These are phyloP conservation scores for Trichogramma pretiosum DNA, from an alignment of 1,140 invertebrate genomes.

Conservation along the genomic window DNA sequence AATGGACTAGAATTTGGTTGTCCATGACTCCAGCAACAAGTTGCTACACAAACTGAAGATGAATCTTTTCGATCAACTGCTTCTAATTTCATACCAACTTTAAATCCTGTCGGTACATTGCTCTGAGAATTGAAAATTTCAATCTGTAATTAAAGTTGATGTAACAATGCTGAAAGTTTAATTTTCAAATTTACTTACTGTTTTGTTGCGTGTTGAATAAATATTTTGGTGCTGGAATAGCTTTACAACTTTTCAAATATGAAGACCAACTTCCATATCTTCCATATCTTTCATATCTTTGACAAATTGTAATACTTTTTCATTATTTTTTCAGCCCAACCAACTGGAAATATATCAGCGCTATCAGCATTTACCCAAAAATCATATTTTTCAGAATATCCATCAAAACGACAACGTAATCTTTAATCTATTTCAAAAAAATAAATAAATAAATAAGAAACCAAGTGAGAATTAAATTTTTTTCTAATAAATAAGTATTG, in stretches of 20 bases:
- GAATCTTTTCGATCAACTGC: slow-evolving; percentile 88
- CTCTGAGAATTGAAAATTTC: neutral
- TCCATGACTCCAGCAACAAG: slow-evolving; percentile 76
- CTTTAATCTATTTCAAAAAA: slow-evolving; percentile 53
- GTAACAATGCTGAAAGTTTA: slow-evolving; percentile 14
- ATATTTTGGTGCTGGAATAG: slow-evolving; percentile 69
- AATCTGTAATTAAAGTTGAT: no score
- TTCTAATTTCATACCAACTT: slow-evolving; percentile 87
- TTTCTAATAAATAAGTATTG: neutral
- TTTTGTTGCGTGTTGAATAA: slow-evolving; percentile 62
- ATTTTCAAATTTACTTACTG: slow-evolving; percentile 37
- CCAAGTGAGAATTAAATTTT: neutral
- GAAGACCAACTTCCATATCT: slow-evolving; percentile 71
- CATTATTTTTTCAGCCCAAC: slow-evolving; percentile 87
- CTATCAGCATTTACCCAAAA: slow-evolving; percentile 92
- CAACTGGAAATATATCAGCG: slow-evolving; percentile 80
- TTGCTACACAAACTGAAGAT: slow-evolving; percentile 78
- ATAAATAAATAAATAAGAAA: slow-evolving; percentile 3
- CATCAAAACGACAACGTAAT: slow-evolving; percentile 85
- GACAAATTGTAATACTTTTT: slow-evolving; percentile 65
- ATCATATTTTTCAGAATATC: slow-evolving; percentile 80
- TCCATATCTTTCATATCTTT: slow-evolving; percentile 54
- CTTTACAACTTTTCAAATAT: slow-evolving; percentile 71
- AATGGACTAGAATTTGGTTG: slow-evolving; percentile 80
- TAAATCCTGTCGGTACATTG: slow-evolving; percentile 66